Evolutionary conservation across 2,888 invertebrate genomes (phyloP).

Genomic region (Sipha maydis): DNA sequence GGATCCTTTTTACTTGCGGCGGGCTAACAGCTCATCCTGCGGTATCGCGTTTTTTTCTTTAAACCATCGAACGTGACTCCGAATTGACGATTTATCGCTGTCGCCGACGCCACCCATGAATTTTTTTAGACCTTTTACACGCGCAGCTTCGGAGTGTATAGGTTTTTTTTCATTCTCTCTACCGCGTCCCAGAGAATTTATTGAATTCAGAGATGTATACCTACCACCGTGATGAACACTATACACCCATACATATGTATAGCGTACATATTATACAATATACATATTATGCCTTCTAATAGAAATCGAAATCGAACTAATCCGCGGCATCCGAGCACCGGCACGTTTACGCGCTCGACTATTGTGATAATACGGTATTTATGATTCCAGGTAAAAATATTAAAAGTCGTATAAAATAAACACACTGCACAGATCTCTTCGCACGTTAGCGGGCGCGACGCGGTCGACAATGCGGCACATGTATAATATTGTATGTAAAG

Average conservation of each 20-base stretch:
- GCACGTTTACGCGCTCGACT: conserved; percentile 47
- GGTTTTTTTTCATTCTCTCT: not conserved
- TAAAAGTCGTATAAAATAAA: conserved; percentile 49
- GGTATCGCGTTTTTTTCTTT: not conserved
- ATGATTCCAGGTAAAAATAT: conserved; percentile 54
- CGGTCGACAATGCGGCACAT: too few species aligned
- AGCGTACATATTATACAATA: too few species aligned
- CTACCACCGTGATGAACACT: too few species aligned
- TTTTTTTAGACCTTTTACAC: not conserved
- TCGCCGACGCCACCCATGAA: not conserved
- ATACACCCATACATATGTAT: too few species aligned
- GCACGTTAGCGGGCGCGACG: conserved; percentile 14
- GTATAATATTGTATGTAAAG: too few species aligned
- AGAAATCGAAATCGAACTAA: conserved; percentile 60
- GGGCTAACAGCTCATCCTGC: not conserved
- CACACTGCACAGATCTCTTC: conserved; percentile 36
- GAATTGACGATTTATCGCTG: not conserved
- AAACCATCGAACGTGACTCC: not conserved
- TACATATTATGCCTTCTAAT: not conserved
- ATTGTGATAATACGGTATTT: conserved; percentile 44
- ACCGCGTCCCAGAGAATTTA: not conserved
- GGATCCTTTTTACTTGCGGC: not conserved
- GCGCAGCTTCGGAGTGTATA: not conserved
- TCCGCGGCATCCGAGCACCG: conserved; percentile 45
- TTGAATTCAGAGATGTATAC: too few species aligned